Percentiles rank a stretch among this genome's conserved stretches.
phyloP scores from a whole-genome alignment of 23 tunicate genomes.

The Oikopleura dioica region DNA sequence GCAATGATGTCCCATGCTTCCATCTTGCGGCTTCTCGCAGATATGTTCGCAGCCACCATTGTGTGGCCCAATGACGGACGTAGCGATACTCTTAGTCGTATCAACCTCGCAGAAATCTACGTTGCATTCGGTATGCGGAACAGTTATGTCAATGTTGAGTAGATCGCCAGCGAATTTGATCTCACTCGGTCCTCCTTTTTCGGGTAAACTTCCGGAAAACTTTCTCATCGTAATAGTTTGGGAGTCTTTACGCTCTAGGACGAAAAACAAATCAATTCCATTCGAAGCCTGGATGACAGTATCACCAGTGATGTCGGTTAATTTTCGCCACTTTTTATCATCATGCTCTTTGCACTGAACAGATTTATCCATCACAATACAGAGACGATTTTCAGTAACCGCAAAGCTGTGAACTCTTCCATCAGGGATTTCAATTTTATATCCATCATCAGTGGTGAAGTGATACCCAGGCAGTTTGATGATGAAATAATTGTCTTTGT shows the following conservation, averaged over 20 bases:
- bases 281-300: too few relatives aligned
- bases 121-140: not conserved
- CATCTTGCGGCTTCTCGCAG: too few relatives aligned
- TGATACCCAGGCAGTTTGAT: not conserved
- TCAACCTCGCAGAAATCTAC: not conserved
- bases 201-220: too few relatives aligned
- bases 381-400: not conserved
- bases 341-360: not conserved
- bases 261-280: too few relatives aligned
- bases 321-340: too few relatives aligned
- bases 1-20: too few relatives aligned
- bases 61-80: not conserved
- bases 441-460: not conserved
- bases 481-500: not conserved
- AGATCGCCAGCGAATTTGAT: not conserved
- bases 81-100: not conserved
- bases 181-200: too few relatives aligned
- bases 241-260: too few relatives aligned
- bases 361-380: not conserved
- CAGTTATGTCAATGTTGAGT: not conserved
- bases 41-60: not conserved
- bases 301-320: too few relatives aligned
- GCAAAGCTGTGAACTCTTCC: not conserved
- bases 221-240: too few relatives aligned
- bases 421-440: not conserved